Conservation (phyloP, 1,140 invertebrate genomes). For the Periplaneta americana region DNA sequence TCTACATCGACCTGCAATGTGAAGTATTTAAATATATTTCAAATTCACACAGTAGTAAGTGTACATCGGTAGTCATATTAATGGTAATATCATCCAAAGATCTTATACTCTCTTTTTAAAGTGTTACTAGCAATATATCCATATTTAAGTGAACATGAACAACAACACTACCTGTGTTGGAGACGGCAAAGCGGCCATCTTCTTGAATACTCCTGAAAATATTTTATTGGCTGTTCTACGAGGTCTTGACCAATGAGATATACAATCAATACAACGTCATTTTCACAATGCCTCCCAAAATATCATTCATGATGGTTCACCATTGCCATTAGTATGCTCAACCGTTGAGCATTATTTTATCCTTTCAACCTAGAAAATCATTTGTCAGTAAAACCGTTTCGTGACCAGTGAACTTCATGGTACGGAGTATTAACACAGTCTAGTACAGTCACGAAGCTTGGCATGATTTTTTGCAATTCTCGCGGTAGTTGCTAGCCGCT, state of each 20-base stretch:
- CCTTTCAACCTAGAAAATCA: neutral
- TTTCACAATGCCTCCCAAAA: neutral
- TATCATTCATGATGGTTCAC: neutral
- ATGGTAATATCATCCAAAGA: neutral
- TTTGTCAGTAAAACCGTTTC: neutral
- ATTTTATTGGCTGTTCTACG: neutral
- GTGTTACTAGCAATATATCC: neutral
- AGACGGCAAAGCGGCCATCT: slow-evolving; percentile 65
- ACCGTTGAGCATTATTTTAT: neutral
- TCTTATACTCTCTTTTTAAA: neutral
- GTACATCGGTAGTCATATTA: neutral
- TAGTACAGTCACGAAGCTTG: too few species aligned
- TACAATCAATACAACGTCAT: slow-evolving; percentile 19
- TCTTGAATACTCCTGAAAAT: slow-evolving; percentile 24
- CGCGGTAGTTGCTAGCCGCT: too few species aligned
- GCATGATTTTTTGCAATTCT: too few species aligned
- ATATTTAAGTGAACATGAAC: slow-evolving; percentile 12
- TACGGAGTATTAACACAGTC: too few species aligned
- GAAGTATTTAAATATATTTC: neutral
- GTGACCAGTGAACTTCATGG: too few species aligned
- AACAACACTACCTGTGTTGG: slow-evolving; percentile 52
- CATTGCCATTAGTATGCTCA: neutral
- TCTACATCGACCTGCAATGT: neutral
- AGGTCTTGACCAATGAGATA: slow-evolving; percentile 12
- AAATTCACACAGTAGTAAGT: neutral